Evolutionary conservation across 2,113 vertebrate genomes (phyloP).

Genomic region (Uria aalge): DNA sequence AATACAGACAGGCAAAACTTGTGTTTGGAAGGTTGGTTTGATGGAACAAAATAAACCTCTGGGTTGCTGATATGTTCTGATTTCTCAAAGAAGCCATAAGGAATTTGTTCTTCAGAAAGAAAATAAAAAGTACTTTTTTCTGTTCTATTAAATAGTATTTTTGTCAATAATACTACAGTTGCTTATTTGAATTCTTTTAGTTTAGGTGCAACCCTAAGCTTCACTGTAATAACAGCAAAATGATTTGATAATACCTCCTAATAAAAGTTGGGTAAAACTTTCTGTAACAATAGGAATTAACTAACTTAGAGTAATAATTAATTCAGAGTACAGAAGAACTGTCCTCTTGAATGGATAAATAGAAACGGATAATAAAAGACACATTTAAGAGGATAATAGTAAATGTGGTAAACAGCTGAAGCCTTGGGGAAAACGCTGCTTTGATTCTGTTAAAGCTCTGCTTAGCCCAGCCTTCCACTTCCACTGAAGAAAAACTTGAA

Average conservation of each 20-base stretch:
- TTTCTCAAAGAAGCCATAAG: not conserved
- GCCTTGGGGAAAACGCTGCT: not conserved
- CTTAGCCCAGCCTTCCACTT: not conserved
- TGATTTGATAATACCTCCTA: not conserved
- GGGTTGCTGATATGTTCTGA: not conserved
- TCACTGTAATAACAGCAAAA: not conserved
- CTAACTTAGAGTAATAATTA: not conserved
- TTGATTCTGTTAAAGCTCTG: not conserved
- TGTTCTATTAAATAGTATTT: not conserved
- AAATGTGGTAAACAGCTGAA: not conserved
- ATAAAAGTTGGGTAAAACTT: not conserved
- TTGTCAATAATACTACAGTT: not conserved
- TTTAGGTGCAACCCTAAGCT: not conserved
- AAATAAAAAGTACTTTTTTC: not conserved
- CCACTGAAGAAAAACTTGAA: not conserved
- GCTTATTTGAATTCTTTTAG: not conserved
- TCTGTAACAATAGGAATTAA: not conserved
- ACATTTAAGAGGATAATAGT: not conserved
- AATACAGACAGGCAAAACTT: not conserved
- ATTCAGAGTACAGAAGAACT: not conserved
- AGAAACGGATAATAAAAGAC: not conserved
- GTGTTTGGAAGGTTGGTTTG: not conserved
- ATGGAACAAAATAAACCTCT: not conserved
- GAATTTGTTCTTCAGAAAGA: not conserved
- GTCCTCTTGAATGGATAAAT: not conserved